Evolutionary conservation across 2,113 vertebrate species (phyloP), one percentile per base, ranked within the genome.

Genomic region (Nibea coibor): DNA sequence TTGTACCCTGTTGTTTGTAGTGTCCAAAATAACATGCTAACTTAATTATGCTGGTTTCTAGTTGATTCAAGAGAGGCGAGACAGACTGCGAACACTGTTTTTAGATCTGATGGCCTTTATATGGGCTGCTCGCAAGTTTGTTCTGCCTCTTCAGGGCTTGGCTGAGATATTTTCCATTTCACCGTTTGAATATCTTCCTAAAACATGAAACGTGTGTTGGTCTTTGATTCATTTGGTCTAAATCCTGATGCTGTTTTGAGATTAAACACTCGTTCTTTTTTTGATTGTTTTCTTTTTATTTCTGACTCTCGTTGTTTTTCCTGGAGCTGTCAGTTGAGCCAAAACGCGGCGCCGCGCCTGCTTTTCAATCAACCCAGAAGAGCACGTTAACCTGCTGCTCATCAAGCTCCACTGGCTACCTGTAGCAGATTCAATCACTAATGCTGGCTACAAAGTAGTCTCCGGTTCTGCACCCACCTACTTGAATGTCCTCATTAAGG

Each of bases 151-250:
- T 43, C 48, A 12, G 3, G 16, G 3, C 5, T 45, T 19, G 35
- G 28, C n/a, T 61, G 54, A 0, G 19, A 31, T 26, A 22, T 68
- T 57, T 72, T 61, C 56, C 48, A 24, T 62, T 24, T 26, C 56
- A n/a, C 75, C 43, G 22, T 62, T 72, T n/a, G 61, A 10, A 43
- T 69, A 56, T 35, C 11, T 72, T 72, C 65, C 15, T 71, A 26
- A 80, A 78, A 45, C 35, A 39, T 39, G 35, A 86, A 74, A 79
- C 75, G 68, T 51, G 24, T 83, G 69, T 84, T 50, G 22, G 80
- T 74, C 76, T 63, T 50, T 87, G 48, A 69, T 88, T 50, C 20
- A 87, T 73, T 88, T 84, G 88, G 54, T 68, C 82, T 90, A 53
- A 86, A 39, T 87, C 48, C n/a, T 74, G 5, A 14, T 45, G n/a